Evolutionary conservation across 2,797 vertebrate species (phyloP).

Genomic region (Fratercula arctica): DNA sequence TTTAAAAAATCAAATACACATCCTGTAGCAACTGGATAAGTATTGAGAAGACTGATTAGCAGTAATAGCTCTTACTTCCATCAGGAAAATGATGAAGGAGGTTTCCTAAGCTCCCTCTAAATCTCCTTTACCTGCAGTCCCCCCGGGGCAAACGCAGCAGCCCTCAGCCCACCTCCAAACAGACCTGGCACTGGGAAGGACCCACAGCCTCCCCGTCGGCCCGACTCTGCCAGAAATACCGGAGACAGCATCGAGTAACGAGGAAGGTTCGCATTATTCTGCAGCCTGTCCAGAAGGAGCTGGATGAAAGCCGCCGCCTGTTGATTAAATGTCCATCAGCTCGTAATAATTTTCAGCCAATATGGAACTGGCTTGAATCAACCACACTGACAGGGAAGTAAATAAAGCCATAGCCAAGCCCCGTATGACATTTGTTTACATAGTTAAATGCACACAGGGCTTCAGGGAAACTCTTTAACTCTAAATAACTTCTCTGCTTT

Average conservation of each 20-base stretch:
- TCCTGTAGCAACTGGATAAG: neutral
- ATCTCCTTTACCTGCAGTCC: neutral
- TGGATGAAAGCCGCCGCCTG: constrained; percentile 16
- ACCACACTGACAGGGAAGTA: neutral
- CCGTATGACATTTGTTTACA: neutral
- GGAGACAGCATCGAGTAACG: neutral
- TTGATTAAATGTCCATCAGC: constrained; percentile 49
- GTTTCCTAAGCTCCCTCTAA: neutral
- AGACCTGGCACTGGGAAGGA: neutral
- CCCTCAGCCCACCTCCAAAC: neutral
- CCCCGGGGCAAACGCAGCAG: neutral
- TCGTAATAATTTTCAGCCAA: neutral
- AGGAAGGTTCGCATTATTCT: neutral
- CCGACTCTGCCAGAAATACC: neutral
- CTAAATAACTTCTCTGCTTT: neutral
- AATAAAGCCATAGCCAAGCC: constrained; percentile 10
- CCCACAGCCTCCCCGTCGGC: neutral
- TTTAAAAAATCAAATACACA: neutral
- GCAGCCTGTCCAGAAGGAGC: constrained; percentile 34
- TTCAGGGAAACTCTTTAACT: neutral
- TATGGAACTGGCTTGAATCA: neutral
- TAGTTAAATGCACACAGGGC: neutral
- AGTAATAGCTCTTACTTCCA: neutral
- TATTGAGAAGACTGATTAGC: neutral
- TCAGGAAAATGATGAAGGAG: neutral